Evolutionary conservation across 2,888 invertebrate genomes (phyloP), one percentile per base, ranked within the genome.

Genomic region (Aphidoletes aphidimyza): DNA sequence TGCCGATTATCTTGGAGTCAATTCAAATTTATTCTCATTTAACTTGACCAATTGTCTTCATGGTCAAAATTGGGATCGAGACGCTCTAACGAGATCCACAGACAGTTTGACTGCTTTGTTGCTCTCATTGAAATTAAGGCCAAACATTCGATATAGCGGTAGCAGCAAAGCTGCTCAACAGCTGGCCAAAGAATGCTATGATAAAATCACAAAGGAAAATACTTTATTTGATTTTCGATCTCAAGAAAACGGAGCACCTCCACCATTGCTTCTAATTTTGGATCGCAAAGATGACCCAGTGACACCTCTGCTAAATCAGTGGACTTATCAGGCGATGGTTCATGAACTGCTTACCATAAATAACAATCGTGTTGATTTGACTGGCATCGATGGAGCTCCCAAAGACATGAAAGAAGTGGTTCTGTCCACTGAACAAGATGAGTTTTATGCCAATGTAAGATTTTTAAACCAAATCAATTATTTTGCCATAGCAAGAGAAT

Each of bases 261-360:
- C 94, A 54, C 96, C 98, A 0, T 91, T 97, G 86, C 90, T 99
- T 85, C 90, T 99, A 45, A 95, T 99, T 86, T 89, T 99, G 49
- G 99, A 99, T 89, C 92, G 99, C 86, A 92, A 96, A 87, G 97
- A 97, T 89, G 99, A 99, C 90, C 96, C 98, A 0, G 95, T 99
- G 9, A 98, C 99, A 0, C 99, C 99, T 0, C 90, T 99, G 85
- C 91, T 99, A 42, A 98, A 96, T 90, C 96, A 96, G 92, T 99
- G 99, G 99, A 99, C 99, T 0, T 99, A 99, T 91, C 99, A 99
- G 90, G 99, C 99, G 0, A 99, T 99, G 99, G 98, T 99, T 14
- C 99, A 99, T 90, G 99, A 99, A 90, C 90, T 99, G 84, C 90
- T 99, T 69, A 94, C 94, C 0, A 98, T 99, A 86, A 94, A 94